These are phyloP conservation scores for Antedon mediterranea DNA, from an alignment of 53 echinoderm and acorn worm genomes.

Conservation along the genomic window DNA sequence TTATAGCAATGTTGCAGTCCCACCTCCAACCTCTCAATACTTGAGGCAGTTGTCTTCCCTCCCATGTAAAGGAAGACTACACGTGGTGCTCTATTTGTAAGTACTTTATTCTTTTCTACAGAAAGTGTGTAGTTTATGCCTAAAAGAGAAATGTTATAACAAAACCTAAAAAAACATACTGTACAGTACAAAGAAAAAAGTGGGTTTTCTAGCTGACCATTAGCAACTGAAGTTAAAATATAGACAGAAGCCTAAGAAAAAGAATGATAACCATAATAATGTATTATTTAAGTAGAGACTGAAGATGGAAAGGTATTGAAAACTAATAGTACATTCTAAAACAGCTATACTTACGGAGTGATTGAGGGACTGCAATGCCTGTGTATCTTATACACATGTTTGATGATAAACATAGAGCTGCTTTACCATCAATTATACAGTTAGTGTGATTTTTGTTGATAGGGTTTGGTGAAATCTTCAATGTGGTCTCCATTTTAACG, in stretches of 20 bases:
- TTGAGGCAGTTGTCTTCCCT: neutral
- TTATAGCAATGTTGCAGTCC: neutral
- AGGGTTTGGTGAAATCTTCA: constrained; percentile 29
- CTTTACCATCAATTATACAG: neutral
- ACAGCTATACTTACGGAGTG: constrained; percentile 14
- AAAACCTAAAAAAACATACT: too few species aligned
- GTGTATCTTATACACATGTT: constrained; percentile 13
- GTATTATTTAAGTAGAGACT: too few species aligned
- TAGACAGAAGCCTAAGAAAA: too few species aligned
- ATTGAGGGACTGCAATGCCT: constrained; percentile 5
- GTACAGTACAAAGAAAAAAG: too few species aligned
- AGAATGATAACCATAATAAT: too few species aligned
- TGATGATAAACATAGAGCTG: neutral
- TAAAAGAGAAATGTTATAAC: neutral
- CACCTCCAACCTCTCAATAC: neutral
- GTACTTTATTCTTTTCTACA: constrained; percentile 1
- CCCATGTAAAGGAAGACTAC: neutral
- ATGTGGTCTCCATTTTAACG: constrained; percentile 40
- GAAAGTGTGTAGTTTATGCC: constrained; percentile 4
- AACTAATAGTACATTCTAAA: too few species aligned
- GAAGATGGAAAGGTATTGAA: too few species aligned
- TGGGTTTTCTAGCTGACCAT: too few species aligned
- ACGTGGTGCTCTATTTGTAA: neutral
- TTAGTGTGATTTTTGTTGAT: constrained; percentile 19
- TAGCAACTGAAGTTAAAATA: too few species aligned